These are phyloP conservation scores for Labeo calbasu DNA, from an alignment of 2,797 vertebrate species.

Conservation along the genomic window DNA sequence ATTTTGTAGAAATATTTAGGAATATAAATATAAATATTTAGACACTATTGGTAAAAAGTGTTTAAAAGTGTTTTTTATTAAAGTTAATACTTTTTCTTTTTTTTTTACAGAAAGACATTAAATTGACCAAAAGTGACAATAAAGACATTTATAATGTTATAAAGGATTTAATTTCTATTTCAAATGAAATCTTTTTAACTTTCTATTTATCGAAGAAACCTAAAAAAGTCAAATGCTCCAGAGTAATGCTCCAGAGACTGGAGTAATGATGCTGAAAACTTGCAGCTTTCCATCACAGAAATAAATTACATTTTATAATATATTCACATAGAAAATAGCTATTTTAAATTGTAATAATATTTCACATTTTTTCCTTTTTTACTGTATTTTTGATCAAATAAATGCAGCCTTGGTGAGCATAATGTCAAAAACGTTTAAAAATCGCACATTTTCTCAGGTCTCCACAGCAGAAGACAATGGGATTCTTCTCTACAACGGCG, in stretches of 20 bases:
- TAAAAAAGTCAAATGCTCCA: neutral
- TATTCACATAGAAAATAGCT: neutral
- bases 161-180: neutral
- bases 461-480: slow-evolving; percentile 97
- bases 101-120: neutral
- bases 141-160: neutral
- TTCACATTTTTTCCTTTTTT: neutral
- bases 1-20: neutral
- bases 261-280: neutral
- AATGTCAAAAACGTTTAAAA: neutral
- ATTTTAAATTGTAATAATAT: neutral
- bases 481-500: slow-evolving; percentile 94
- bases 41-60: too few species aligned
- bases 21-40: neutral
- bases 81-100: neutral
- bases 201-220: neutral
- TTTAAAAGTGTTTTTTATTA: neutral
- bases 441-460: slow-evolving; percentile 76
- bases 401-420: neutral
- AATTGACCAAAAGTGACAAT: neutral
- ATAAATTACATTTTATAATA: neutral
- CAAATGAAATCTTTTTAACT: neutral
- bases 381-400: neutral
- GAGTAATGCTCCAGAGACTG: neutral
- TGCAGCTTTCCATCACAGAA: neutral